phyloP scores from a whole-genome alignment of 2,113 vertebrate species.

The Cyanoderma ruficeps region DNA sequence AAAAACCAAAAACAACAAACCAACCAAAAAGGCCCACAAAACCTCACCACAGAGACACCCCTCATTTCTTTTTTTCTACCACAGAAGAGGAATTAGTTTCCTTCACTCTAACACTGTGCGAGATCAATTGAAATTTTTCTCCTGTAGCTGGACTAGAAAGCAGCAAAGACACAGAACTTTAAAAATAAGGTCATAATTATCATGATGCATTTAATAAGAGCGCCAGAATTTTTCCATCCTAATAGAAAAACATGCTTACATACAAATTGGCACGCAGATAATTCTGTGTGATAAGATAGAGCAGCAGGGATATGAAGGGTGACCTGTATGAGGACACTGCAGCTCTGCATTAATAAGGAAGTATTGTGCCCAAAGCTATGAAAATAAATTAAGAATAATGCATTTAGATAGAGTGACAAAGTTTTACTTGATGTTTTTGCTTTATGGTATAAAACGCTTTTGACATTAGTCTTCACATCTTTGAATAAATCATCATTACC shows the following conservation, averaged over 20 bases:
- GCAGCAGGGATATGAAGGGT: neutral
- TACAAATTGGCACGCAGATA: neutral
- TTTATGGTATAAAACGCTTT: neutral
- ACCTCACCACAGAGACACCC: fast-evolving
- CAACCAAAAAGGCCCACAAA: neutral
- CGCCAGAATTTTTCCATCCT: neutral
- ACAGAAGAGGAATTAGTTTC: neutral
- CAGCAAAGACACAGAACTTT: neutral
- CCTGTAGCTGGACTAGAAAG: neutral
- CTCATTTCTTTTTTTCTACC: fast-evolving
- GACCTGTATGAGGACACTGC: neutral
- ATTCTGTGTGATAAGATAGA: neutral
- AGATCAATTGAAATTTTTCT: neutral
- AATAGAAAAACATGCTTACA: neutral
- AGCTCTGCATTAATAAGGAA: neutral
- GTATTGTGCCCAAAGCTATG: neutral
- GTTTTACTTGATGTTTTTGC: neutral
- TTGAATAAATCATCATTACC: neutral
- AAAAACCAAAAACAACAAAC: too few relatives aligned
- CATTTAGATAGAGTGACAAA: neutral
- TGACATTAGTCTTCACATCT: neutral
- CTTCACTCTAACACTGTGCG: neutral
- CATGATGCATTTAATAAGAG: neutral
- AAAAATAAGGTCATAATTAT: neutral
- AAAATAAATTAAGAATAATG: neutral